phyloP scores from a whole-genome alignment of 2,113 vertebrate species.

The Ahaetulla prasina region DNA sequence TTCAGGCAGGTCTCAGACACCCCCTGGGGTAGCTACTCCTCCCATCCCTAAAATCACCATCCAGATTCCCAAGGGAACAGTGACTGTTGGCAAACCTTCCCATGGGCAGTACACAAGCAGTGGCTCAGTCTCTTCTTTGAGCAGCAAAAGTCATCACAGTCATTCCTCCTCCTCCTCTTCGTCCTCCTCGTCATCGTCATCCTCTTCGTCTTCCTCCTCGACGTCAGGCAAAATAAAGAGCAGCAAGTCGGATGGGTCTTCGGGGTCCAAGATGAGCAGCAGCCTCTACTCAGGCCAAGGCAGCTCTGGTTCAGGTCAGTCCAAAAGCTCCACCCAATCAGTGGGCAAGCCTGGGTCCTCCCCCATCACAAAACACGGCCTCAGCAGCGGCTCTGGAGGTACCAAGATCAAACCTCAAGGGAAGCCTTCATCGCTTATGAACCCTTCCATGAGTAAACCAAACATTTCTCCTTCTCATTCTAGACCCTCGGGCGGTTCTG shows the following conservation, averaged over 20 bases:
- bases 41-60: slow-evolving; percentile 98
- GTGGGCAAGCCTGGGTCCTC: slow-evolving; percentile 92
- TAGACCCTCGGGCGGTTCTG: slow-evolving; percentile 82
- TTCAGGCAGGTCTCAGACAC: slow-evolving; percentile 92
- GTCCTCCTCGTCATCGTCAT: slow-evolving; percentile 80
- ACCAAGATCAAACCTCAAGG: slow-evolving; percentile 93
- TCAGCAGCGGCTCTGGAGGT: slow-evolving; percentile 75
- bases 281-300: slow-evolving; percentile 82
- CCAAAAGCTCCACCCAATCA: slow-evolving; percentile 88
- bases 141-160: slow-evolving; percentile 94
- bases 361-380: slow-evolving; percentile 89
- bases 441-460: slow-evolving; percentile 90
- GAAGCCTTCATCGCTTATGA: slow-evolving; percentile 93
- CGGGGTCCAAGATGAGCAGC: slow-evolving; percentile 78
- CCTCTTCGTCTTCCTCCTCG: slow-evolving; percentile 77
- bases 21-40: slow-evolving; percentile 89
- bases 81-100: slow-evolving; percentile 91
- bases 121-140: slow-evolving; percentile 77
- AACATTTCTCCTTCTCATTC: slow-evolving; percentile 98
- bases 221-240: slow-evolving; percentile 93
- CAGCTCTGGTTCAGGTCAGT: slow-evolving; percentile 77
- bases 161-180: slow-evolving; percentile 87
- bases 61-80: slow-evolving; percentile 92
- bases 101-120: slow-evolving; percentile 90
- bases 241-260: slow-evolving; percentile 87